phyloP scores from a whole-genome alignment of 2,888 invertebrate species.

The Brenthis daphne region DNA sequence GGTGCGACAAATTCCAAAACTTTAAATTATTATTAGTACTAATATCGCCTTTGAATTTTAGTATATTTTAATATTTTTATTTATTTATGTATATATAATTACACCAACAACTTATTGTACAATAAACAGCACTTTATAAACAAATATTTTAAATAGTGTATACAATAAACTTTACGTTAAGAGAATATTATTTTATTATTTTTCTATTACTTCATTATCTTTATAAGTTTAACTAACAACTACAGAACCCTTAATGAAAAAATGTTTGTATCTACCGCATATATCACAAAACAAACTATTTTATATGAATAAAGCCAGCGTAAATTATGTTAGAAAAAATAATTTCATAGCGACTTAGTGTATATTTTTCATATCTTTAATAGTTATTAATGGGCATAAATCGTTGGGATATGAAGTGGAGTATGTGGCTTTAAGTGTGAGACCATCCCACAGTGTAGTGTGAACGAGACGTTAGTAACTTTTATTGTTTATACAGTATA shows the following conservation, averaged over 20 bases:
- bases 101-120: too few relatives aligned
- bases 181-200: too few relatives aligned
- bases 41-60: too few relatives aligned
- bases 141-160: too few relatives aligned
- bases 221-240: too few relatives aligned
- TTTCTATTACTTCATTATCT: too few relatives aligned
- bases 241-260: constrained; percentile 16
- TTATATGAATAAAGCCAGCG: constrained; percentile 23
- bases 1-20: too few relatives aligned
- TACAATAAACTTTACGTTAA: too few relatives aligned
- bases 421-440: constrained; percentile 59
- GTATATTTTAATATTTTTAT: too few relatives aligned
- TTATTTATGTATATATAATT: too few relatives aligned
- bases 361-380: constrained; percentile 40
- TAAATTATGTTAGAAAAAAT: constrained; percentile 37
- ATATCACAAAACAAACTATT: constrained; percentile 21
- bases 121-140: too few relatives aligned
- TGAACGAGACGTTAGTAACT: constrained; percentile 68
- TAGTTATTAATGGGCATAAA: constrained; percentile 42
- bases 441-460: constrained; percentile 60
- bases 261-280: neutral
- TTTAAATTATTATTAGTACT: too few relatives aligned
- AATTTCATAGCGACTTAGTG: constrained; percentile 35
- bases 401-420: constrained; percentile 54
- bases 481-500: constrained; percentile 63